phyloP scores from a whole-genome alignment of 2,888 invertebrate species.

The Eudasyphora cyanicolor region DNA sequence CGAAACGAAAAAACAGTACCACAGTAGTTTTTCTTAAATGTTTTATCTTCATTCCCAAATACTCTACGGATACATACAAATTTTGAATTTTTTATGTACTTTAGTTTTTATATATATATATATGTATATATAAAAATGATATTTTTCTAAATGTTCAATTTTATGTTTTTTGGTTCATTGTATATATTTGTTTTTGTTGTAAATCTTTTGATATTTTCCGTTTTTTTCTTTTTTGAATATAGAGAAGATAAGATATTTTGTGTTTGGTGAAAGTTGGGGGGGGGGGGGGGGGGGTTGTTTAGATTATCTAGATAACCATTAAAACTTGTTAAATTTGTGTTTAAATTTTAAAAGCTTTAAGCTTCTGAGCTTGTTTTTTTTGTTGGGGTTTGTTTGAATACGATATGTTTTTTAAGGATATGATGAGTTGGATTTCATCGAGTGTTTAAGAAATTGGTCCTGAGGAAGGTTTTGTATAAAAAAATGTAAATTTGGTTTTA shows the following conservation, averaged over 20 bases:
- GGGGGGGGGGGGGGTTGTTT: background rate
- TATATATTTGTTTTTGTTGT: constrained; percentile 42
- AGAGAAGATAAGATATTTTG: constrained; percentile 11
- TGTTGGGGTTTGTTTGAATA: constrained; percentile 45
- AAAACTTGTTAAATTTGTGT: constrained; percentile 37
- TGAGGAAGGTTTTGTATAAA: constrained; percentile 49
- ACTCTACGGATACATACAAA: background rate
- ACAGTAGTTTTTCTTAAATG: constrained; percentile 38
- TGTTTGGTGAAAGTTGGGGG: background rate
- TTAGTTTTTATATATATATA: constrained; percentile 9
- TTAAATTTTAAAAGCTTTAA: constrained; percentile 14
- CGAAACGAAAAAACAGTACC: constrained; percentile 50
- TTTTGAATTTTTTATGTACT: constrained; percentile 20
- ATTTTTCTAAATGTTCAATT: too few relatives aligned
- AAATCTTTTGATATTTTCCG: constrained; percentile 52
- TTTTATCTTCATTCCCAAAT: background rate
- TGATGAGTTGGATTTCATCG: constrained; percentile 57
- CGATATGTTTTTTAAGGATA: constrained; percentile 63
- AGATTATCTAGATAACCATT: background rate
- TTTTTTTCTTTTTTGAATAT: constrained; percentile 9
- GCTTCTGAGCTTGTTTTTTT: constrained; percentile 40
- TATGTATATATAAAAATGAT: constrained; percentile 31
- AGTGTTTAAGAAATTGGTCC: constrained; percentile 49
- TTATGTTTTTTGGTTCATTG: too few relatives aligned
- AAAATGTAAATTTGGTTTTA: background rate